Base-by-base conservation (phyloP, 35 echinoderm and acorn worm genomes). In the Ophiothrix spiculata region DNA sequence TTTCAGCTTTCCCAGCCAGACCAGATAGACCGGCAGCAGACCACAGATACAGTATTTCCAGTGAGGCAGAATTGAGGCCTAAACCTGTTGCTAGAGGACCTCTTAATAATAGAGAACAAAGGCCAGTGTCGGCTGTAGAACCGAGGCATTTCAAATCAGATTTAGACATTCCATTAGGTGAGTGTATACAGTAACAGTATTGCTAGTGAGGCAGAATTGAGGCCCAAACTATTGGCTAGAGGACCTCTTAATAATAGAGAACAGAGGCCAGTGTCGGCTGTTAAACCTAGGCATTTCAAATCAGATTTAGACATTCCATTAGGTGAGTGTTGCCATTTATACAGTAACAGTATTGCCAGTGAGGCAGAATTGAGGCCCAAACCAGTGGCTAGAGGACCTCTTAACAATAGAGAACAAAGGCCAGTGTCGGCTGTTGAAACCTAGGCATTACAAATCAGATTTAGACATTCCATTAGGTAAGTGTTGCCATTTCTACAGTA, bases 1-100 rank as follows among this genome's bases (percentile, higher is more conserved):
- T 75, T 81, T 1, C 40, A 98, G 91, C 88, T 76, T 98, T 98
- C 32, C 95, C 95, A 34, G 88, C 85, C 34, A 83, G 94, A 39
- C 84, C 79, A 36, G 94, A 93, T 37, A 35, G 78, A 0, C 60
- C 60, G 17, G 10, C 60, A 15, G 81, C 74, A 36, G 91, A 97
- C 39, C 87, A 93, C 33, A 78, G 94, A 13, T 84, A 93, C 79
- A 97, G 94, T 81, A 46, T 97, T 41, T 85, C 94, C 37, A 86
- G 87, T 74, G 94, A 97, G 74, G 84, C 91, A 41, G 94, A 97
- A 35, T 39, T 87, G 13, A 86, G 91, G 37, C 85, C 84, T 0
- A 80, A 79, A 46, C 87, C 91, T 40, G 21, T 54, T 33, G 46
- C 85, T 4, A 75, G 90, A 36, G 39, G 69, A 41, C 35, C 75